phyloP scores from a whole-genome alignment of 1,140 invertebrate genomes.

The Muscidifurax raptorellus region DNA sequence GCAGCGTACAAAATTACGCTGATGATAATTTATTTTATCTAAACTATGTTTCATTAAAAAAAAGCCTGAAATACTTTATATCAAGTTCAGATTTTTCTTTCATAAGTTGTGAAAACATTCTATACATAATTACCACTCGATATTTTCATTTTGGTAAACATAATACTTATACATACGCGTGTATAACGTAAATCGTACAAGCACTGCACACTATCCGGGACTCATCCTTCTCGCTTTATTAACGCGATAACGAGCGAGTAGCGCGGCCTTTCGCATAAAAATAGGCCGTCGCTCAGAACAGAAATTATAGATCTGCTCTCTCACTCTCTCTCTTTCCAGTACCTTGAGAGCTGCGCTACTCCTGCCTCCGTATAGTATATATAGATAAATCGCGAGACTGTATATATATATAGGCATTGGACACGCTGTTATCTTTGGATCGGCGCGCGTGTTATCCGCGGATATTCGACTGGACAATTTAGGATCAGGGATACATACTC shows the following conservation, averaged over 20 bases:
- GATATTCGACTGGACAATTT: too few species aligned
- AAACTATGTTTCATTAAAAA: too few species aligned
- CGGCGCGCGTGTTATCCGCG: too few species aligned
- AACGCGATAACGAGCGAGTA: conserved; percentile 37
- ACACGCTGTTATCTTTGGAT: background rate
- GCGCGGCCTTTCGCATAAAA: conserved; percentile 45
- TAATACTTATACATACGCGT: too few species aligned
- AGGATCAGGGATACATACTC: too few species aligned
- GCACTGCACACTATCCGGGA: conserved; percentile 5
- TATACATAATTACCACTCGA: too few species aligned
- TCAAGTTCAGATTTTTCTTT: too few species aligned
- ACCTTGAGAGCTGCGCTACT: background rate
- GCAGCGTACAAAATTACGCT: too few species aligned
- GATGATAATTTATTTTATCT: too few species aligned
- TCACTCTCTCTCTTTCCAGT: background rate
- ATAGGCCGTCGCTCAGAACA: conserved; percentile 40
- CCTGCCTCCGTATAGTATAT: background rate
- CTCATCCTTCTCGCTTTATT: conserved; percentile 49
- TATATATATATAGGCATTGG: background rate
- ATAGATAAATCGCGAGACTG: background rate
- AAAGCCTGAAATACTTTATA: too few species aligned
- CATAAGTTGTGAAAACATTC: too few species aligned
- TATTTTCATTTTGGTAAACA: too few species aligned
- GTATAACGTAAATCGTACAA: background rate
- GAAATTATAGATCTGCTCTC: conserved; percentile 21